Base-by-base conservation (phyloP, 2,113 vertebrate genomes). In the Ceuthmochares aereus region DNA sequence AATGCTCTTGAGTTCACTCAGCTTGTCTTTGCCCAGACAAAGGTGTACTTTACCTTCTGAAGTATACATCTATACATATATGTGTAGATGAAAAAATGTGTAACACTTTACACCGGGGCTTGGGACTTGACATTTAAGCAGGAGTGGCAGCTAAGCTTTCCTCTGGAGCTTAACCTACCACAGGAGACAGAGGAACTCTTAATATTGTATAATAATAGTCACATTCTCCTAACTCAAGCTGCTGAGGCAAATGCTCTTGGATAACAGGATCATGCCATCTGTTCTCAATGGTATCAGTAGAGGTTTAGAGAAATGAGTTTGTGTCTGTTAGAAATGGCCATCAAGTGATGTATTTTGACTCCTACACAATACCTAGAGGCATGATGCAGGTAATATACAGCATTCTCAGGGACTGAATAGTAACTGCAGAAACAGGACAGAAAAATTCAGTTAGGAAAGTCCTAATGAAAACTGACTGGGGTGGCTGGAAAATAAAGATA, bases 391-490 rank as follows among this genome's bases (percentile, higher is more conserved):
- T 84, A 86, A 77, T 75, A 88, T 81, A 95, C 18, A 63, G 32
- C 9, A 10, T 78, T 88, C 68, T 72, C 75, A 91, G 83, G 51
- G 36, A 84, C 47, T 72, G 42, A 86, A 81, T 37, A 59, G 73
- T 59, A 60, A 56, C 92, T 47, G 68, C 6, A 60, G 76, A 84
- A 95, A 83, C 4, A 13, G 42, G 68, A 90, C 34, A 70, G 36
- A 93, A 87, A 83, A 83, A 66, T 68, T 91, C 72, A 56, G 72
- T 69, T 90, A 84, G 79, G 84, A 94, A 76, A 90, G 34, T 43
- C 30, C 92, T 94, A 94, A 95, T 95, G 79, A 97, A 95, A 96
- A 96, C 84, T 92, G 95, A 96, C 90, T 90, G 76, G 29, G 72
- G 68, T 75, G 60, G 36, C 68, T 88, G 87, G 60, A 60, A 34